A percentile compares a stretch with the other conserved stretches of the same genome.
These are phyloP conservation scores for Drosophila erecta DNA, from an alignment of 1,140 invertebrate genomes.

Conservation along the genomic window DNA sequence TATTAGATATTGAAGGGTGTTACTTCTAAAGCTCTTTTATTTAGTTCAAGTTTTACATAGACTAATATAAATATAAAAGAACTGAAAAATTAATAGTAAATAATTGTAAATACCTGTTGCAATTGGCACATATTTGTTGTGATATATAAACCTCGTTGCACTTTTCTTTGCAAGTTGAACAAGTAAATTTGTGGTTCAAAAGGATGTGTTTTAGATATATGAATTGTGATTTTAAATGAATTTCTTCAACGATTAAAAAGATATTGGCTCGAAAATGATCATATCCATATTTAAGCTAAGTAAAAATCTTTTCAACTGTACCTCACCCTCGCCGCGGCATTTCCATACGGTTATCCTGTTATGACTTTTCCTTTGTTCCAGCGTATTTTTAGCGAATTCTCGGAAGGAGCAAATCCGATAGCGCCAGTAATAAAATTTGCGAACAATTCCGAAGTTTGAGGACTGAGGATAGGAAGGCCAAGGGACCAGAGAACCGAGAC, in stretches of 20 bases:
- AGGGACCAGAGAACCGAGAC: slow-evolving; percentile 23
- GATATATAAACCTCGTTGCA: no score
- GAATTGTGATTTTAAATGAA: background rate
- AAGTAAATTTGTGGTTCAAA: no score
- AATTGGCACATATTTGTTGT: no score
- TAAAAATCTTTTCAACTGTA: slow-evolving; percentile 28
- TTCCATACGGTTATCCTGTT: slow-evolving; percentile 24
- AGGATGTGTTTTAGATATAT: background rate
- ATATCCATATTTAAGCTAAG: background rate
- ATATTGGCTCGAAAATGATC: background rate
- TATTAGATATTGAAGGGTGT: no score
- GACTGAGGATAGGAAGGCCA: slow-evolving; percentile 12
- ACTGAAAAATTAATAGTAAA: no score
- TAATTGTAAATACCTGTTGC: no score
- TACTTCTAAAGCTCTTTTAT: no score
- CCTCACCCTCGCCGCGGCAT: slow-evolving; percentile 1
- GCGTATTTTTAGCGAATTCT: slow-evolving; percentile 63
- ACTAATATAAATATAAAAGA: no score
- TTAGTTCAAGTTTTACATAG: no score
- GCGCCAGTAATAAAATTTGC: slow-evolving; percentile 80
- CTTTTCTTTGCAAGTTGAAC: no score
- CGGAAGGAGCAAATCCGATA: slow-evolving; percentile 71
- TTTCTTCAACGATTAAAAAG: no score
- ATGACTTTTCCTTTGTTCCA: slow-evolving; percentile 72
- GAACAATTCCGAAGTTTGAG: slow-evolving; percentile 19